Evolutionary conservation across 2,888 invertebrate species (phyloP).

Genomic region (Mechanitis messenoides): DNA sequence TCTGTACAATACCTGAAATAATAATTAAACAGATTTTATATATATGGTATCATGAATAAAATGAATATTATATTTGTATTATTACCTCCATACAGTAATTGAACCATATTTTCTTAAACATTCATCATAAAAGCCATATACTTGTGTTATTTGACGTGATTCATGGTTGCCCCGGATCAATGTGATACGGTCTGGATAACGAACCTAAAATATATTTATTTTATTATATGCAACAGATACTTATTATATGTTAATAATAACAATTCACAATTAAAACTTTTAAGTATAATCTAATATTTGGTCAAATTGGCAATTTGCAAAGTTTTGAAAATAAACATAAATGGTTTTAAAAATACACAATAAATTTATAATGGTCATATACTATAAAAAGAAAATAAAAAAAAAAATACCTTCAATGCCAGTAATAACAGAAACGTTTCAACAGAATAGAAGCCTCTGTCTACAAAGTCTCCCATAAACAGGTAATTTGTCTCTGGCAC

Average conservation of each 20-base stretch:
- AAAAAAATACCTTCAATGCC: slow-evolving; percentile 89
- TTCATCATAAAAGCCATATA: slow-evolving; percentile 99
- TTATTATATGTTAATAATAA: too few species aligned
- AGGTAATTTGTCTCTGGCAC: slow-evolving; percentile 99
- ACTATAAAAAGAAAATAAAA: not conserved
- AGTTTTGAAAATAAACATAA: too few species aligned
- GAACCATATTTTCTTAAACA: slow-evolving; percentile 99
- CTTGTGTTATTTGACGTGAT: slow-evolving; percentile 99
- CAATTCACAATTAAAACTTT: too few species aligned
- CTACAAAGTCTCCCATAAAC: slow-evolving; percentile 99
- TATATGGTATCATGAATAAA: not conserved
- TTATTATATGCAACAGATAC: not conserved
- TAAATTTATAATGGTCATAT: not conserved
- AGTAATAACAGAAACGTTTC: slow-evolving; percentile 97
- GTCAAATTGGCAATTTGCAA: too few species aligned
- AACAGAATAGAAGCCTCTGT: slow-evolving; percentile 98
- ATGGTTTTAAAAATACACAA: not conserved
- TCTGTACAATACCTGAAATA: slow-evolving; percentile 92
- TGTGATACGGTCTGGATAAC: slow-evolving; percentile 99
- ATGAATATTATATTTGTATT: not conserved
- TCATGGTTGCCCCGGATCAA: slow-evolving; percentile 99
- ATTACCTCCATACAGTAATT: slow-evolving; percentile 95
- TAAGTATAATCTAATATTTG: too few species aligned
- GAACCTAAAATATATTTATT: slow-evolving; percentile 78
- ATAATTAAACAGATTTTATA: not conserved